Evolutionary conservation across 2,797 vertebrate genomes (phyloP).

Genomic region (Meriones psammophilus): DNA sequence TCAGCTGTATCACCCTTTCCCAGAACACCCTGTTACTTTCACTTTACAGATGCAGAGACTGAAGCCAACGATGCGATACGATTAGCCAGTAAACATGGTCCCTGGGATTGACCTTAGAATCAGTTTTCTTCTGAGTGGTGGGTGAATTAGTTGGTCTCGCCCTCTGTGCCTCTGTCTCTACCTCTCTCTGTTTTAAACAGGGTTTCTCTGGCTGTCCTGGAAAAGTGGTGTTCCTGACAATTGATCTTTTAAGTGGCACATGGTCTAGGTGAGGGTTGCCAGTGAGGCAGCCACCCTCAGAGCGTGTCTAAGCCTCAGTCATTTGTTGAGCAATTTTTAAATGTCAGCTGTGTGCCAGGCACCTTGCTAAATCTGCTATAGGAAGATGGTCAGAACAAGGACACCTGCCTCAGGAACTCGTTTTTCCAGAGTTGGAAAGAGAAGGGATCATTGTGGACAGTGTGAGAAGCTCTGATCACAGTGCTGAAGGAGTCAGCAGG

Average conservation of each 20-base stretch:
- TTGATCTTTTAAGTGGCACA: background rate
- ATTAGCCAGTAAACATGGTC: background rate
- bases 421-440: background rate
- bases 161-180: too few species aligned
- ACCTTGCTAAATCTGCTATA: background rate
- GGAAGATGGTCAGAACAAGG: background rate
- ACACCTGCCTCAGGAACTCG: background rate
- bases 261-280: background rate
- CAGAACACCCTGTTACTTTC: background rate
- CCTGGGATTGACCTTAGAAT: background rate
- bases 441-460: background rate
- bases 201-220: background rate
- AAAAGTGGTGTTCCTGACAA: background rate
- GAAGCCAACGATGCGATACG: background rate
- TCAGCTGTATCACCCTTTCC: background rate
- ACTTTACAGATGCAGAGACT: constrained; percentile 20
- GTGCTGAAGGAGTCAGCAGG: background rate
- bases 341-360: background rate
- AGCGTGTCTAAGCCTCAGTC: background rate
- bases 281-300: background rate
- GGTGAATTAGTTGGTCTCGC: background rate
- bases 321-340: background rate
- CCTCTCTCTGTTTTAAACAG: too few species aligned
- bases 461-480: accelerated
- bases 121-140: background rate